A percentile compares a stretch with the other conserved stretches of the same genome.
These are phyloP conservation scores for Drosophila tsacasi DNA, from an alignment of 1,140 invertebrate genomes.

Conservation along the genomic window DNA sequence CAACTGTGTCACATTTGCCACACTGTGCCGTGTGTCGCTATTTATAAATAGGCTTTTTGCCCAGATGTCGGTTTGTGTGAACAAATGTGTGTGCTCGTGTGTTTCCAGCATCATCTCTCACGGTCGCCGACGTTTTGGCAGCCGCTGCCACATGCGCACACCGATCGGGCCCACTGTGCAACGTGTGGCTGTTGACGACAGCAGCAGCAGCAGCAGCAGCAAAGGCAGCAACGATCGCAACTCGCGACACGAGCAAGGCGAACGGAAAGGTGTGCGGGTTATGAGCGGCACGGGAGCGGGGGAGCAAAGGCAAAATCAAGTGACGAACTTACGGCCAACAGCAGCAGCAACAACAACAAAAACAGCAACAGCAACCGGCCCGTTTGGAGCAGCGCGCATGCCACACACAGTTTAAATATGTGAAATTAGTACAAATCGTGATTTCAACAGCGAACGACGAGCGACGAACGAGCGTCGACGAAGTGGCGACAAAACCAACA, in stretches of 20 bases:
- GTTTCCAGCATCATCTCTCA: slow-evolving; percentile 52
- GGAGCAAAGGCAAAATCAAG: slow-evolving; percentile 66
- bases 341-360: slow-evolving; percentile 54
- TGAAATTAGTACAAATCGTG: slow-evolving; percentile 85
- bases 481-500: slow-evolving; percentile 66
- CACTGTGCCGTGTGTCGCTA: slow-evolving; percentile 32
- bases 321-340: slow-evolving; percentile 82
- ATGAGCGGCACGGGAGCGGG: slow-evolving; percentile 32
- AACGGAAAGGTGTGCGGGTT: slow-evolving; percentile 65
- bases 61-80: slow-evolving; percentile 12
- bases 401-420: slow-evolving; percentile 85
- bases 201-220: slow-evolving; percentile 58
- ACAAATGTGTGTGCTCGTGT: slow-evolving; percentile 16
- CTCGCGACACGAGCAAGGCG: slow-evolving; percentile 67
- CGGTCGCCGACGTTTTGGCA: slow-evolving; percentile 59
- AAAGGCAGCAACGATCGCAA: slow-evolving; percentile 62
- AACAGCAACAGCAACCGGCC: slow-evolving; percentile 76
- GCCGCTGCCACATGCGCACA: slow-evolving; percentile 67
- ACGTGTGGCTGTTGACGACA: slow-evolving; percentile 78
- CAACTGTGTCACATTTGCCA: slow-evolving; percentile 1
- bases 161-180: slow-evolving; percentile 69
- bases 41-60: slow-evolving; percentile 45
- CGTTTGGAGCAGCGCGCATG: slow-evolving; percentile 82
- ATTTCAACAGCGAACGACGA: slow-evolving; percentile 85
- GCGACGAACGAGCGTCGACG: slow-evolving; percentile 73